These are phyloP conservation scores for Yasuhikotakia modesta DNA, from an alignment of 2,797 vertebrate species.

Conservation along the genomic window DNA sequence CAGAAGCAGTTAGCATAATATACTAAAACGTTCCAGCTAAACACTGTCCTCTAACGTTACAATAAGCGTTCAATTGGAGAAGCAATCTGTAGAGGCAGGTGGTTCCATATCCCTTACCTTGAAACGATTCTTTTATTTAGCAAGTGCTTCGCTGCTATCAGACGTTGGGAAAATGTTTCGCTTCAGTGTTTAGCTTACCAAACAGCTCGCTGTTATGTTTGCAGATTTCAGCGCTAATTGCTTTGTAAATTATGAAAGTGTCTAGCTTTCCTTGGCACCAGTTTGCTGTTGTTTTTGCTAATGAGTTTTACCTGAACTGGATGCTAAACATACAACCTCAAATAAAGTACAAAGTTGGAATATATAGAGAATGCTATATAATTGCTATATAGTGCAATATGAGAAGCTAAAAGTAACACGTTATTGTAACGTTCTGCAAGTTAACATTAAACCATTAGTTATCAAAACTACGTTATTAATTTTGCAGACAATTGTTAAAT, in stretches of 20 bases:
- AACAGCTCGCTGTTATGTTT: slow-evolving; percentile 14
- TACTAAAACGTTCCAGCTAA: slow-evolving; percentile 14
- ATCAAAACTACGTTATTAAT: no score
- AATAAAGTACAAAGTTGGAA: not conserved
- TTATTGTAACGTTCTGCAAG: not conserved
- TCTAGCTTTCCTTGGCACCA: slow-evolving; percentile 22
- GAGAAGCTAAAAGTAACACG: slow-evolving; percentile 1
- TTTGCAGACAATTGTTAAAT: no score
- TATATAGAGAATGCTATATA: no score
- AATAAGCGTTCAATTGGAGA: slow-evolving; percentile 8
- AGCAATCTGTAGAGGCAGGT: slow-evolving; percentile 31
- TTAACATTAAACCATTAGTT: no score
- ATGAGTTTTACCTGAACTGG: slow-evolving; percentile 1
- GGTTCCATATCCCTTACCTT: not conserved
- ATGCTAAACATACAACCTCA: not conserved
- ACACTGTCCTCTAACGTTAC: not conserved
- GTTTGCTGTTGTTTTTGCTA: slow-evolving; percentile 9
- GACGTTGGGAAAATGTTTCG: not conserved
- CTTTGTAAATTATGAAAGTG: not conserved
- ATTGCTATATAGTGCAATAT: no score
- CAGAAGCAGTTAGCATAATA: slow-evolving; percentile 13
- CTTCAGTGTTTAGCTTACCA: slow-evolving; percentile 1
- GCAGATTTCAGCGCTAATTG: slow-evolving; percentile 6
- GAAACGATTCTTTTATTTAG: not conserved
- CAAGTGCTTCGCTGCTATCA: not conserved